Percentiles rank a stretch among this genome's conserved stretches.
These are phyloP conservation scores for Dioctria linearis DNA, from an alignment of 2,888 invertebrate genomes.

Conservation along the genomic window DNA sequence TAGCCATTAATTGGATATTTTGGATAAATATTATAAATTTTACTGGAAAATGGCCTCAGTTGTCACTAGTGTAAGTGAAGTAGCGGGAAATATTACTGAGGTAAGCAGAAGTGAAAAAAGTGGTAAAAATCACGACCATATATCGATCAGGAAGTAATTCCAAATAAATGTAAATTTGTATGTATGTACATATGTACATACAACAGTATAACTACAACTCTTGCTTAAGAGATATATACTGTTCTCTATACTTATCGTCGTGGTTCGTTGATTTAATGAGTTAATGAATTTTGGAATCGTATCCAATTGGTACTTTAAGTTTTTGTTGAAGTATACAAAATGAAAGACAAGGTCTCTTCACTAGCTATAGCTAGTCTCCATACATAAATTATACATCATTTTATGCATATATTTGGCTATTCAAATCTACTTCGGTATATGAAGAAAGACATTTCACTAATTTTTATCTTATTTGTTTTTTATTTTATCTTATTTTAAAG, in stretches of 20 bases:
- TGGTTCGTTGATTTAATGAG: conserved; percentile 10
- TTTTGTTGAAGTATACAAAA: neutral
- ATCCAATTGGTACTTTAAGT: neutral
- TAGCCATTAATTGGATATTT: too few species aligned
- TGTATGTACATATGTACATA: too few species aligned
- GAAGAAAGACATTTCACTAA: too few species aligned
- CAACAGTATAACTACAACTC: too few species aligned
- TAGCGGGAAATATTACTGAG: conserved; percentile 28
- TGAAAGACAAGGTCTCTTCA: too few species aligned
- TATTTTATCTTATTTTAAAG: too few species aligned
- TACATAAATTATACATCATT: too few species aligned
- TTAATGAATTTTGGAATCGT: too few species aligned
- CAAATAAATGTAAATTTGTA: neutral
- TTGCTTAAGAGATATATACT: neutral
- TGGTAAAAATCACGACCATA: neutral
- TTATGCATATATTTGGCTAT: too few species aligned
- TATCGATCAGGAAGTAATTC: conserved; percentile 35
- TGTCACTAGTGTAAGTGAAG: conserved; percentile 11
- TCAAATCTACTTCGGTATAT: too few species aligned
- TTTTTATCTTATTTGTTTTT: too few species aligned
- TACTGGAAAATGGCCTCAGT: conserved; percentile 9
- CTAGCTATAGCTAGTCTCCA: too few species aligned
- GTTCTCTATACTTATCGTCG: neutral
- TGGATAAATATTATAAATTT: neutral
- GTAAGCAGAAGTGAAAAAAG: neutral